Percentiles rank a stretch among this genome's conserved stretches.
phyloP scores from a whole-genome alignment of 2,797 vertebrate genomes.

The Lateolabrax maculatus region DNA sequence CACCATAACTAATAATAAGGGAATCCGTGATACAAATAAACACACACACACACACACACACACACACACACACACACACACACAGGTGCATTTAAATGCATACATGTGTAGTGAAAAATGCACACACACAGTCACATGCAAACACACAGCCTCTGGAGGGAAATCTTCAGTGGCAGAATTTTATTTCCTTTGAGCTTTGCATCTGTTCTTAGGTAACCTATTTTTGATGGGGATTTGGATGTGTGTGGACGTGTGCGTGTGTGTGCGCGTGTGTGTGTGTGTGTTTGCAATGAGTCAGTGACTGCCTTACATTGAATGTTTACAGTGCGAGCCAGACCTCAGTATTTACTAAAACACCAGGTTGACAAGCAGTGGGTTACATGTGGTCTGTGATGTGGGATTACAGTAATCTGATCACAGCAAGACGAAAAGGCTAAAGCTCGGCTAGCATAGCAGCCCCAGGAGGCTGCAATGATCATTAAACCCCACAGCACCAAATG shows the following conservation, averaged over 20 bases:
- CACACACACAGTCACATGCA: slow-evolving; percentile 12
- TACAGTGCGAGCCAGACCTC: slow-evolving; percentile 13
- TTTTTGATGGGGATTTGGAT: slow-evolving; percentile 41
- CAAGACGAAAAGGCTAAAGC: not conserved
- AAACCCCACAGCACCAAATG: not conserved
- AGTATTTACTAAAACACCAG: slow-evolving; percentile 27
- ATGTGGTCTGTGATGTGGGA: slow-evolving; percentile 27
- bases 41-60: not conserved
- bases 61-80: not conserved
- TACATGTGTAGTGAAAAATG: not conserved
- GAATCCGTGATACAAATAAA: slow-evolving; percentile 18
- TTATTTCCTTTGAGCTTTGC: slow-evolving; percentile 38
- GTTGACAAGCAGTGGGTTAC: slow-evolving; percentile 23
- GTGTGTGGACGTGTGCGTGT: slow-evolving; percentile 15
- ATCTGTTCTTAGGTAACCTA: slow-evolving; percentile 44
- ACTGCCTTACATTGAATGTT: slow-evolving; percentile 10
- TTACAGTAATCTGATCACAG: slow-evolving; percentile 33
- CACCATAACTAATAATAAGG: slow-evolving; percentile 45
- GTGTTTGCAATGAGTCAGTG: slow-evolving; percentile 29
- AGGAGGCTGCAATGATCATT: not conserved
- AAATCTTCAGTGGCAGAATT: slow-evolving; percentile 17
- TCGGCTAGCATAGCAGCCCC: not conserved
- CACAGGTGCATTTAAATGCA: not conserved
- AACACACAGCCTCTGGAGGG: slow-evolving; percentile 6
- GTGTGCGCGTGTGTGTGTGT: slow-evolving; percentile 25